Evolutionary conservation across 2,888 invertebrate genomes (phyloP).

Genomic region (Andrena fulva): DNA sequence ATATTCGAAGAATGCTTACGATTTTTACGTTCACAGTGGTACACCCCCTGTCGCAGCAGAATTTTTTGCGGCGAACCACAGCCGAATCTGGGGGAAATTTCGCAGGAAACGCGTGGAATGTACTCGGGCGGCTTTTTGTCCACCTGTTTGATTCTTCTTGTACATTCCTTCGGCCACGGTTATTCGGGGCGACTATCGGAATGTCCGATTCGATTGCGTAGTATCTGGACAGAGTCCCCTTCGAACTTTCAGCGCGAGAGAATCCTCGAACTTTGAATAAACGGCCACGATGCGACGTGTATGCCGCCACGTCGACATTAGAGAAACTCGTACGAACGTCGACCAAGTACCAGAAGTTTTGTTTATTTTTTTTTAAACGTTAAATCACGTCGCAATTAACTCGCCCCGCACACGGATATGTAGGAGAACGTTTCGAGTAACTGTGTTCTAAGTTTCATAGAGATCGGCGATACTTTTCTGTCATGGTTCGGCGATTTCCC

Average conservation of each 20-base stretch:
- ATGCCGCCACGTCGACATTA: not conserved
- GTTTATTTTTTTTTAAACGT: not conserved
- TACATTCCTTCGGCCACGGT: slow-evolving; percentile 44
- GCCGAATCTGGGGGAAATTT: not conserved
- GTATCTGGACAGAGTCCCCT: not conserved
- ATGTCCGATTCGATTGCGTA: not conserved
- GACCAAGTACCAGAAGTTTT: not conserved
- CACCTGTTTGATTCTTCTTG: slow-evolving; percentile 66
- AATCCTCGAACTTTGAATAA: not conserved
- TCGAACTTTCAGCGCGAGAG: not conserved
- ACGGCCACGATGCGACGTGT: slow-evolving; percentile 1
- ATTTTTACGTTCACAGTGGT: not conserved
- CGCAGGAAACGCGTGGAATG: not conserved
- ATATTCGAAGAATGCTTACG: slow-evolving; percentile 33
- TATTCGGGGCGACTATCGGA: slow-evolving; percentile 6
- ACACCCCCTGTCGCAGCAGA: too few relatives aligned
- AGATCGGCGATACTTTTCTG: slow-evolving; percentile 44
- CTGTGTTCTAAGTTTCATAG: not conserved
- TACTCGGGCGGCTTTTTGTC: slow-evolving; percentile 41
- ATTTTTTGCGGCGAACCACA: not conserved
- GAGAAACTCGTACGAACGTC: not conserved
- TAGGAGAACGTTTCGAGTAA: not conserved
- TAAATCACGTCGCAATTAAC: not conserved
- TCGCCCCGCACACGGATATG: not conserved
- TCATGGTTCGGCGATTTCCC: slow-evolving; percentile 42